Evolutionary conservation across 2,888 invertebrate species (phyloP).

Genomic region (Tanytarsus gracilentus): DNA sequence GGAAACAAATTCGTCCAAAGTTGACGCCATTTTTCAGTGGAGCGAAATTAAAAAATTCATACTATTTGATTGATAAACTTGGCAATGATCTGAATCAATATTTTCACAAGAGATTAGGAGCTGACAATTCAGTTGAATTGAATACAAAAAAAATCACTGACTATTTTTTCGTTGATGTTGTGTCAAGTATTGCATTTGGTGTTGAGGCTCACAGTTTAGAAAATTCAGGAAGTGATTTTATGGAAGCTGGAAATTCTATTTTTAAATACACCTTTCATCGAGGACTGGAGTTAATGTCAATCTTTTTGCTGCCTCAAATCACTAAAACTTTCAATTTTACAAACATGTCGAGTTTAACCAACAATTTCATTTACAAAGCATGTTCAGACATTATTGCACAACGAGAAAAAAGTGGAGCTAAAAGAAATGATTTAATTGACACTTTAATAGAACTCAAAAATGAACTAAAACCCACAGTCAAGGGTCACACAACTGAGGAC

Average conservation of each 20-base stretch:
- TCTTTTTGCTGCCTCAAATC: neutral
- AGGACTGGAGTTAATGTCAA: neutral
- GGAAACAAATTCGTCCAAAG: slow-evolving; percentile 43
- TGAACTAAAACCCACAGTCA: neutral
- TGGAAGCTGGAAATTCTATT: slow-evolving; percentile 37
- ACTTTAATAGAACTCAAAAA: slow-evolving; percentile 42
- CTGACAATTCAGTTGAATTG: neutral
- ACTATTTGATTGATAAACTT: slow-evolving; percentile 38
- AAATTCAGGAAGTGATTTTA: slow-evolving; percentile 42
- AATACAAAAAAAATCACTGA: slow-evolving; percentile 33
- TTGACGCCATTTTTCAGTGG: slow-evolving; percentile 45
- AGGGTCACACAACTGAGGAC: neutral
- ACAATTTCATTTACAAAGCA: slow-evolving; percentile 39
- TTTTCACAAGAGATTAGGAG: neutral
- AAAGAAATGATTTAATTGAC: slow-evolving; percentile 45
- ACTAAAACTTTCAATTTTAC: neutral
- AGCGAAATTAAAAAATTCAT: slow-evolving; percentile 42
- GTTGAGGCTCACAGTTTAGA: slow-evolving; percentile 43
- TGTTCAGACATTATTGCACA: slow-evolving; percentile 43
- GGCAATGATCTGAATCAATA: neutral
- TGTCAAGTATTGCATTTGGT: slow-evolving; percentile 45
- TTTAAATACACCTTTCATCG: neutral
- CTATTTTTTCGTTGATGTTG: slow-evolving; percentile 41
- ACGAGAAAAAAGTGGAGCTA: slow-evolving; percentile 40
- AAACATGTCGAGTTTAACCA: neutral